phyloP scores from a whole-genome alignment of 2,797 vertebrate species.

The Anolis apletophallus region DNA sequence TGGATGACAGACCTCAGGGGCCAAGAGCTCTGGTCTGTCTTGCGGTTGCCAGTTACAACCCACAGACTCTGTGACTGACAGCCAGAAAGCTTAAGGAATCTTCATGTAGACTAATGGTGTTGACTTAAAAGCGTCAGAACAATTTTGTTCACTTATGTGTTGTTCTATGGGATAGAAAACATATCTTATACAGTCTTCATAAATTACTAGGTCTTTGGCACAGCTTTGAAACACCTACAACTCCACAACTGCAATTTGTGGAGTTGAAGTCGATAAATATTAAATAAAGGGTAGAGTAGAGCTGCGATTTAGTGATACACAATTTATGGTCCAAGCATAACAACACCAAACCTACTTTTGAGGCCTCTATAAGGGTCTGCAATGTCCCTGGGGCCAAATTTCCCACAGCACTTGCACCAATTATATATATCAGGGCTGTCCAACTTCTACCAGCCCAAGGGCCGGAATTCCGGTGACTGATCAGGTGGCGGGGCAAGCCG shows the following conservation, averaged over 20 bases:
- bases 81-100: neutral
- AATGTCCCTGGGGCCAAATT: neutral
- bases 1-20: neutral
- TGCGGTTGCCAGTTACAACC: slow-evolving; percentile 3
- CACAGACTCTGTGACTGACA: neutral
- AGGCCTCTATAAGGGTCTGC: neutral
- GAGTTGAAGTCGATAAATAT: too few species aligned
- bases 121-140: neutral
- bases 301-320: neutral
- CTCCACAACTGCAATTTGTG: too few species aligned
- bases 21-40: neutral
- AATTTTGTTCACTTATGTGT: neutral
- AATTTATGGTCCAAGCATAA: neutral
- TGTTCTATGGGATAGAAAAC: neutral
- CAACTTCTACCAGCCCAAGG: too few species aligned
- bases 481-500: too few species aligned
- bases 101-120: neutral
- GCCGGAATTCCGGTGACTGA: too few species aligned
- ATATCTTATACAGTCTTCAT: neutral
- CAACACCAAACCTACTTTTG: neutral
- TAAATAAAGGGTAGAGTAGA: too few species aligned
- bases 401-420: neutral
- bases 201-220: too few species aligned
- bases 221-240: too few species aligned
- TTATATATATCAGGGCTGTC: too few species aligned